Percentiles rank a stretch among this genome's conserved stretches.
phyloP scores from a whole-genome alignment of 2,888 invertebrate genomes.

The Sicus ferrugineus region DNA sequence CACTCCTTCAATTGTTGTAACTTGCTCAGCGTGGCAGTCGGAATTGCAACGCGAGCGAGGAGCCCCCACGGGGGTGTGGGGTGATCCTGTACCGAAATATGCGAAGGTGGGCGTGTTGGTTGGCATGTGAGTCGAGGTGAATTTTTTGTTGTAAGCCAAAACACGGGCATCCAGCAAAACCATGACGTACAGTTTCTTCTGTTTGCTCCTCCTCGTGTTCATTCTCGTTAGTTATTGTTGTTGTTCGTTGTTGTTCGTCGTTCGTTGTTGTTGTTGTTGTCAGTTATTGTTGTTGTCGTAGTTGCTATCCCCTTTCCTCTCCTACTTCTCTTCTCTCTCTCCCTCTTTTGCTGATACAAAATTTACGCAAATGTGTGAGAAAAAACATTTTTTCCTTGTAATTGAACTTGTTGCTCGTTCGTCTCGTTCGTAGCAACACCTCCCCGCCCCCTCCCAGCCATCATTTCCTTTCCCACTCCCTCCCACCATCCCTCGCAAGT shows the following conservation, averaged over 20 bases:
- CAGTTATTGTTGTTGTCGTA: neutral
- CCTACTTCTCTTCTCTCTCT: neutral
- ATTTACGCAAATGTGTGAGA: neutral
- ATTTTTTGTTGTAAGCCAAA: constrained; percentile 10
- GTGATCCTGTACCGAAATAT: constrained; percentile 12
- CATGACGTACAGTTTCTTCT: constrained; percentile 13
- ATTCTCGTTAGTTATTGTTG: constrained; percentile 14
- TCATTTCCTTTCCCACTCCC: no score
- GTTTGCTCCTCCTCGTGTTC: neutral
- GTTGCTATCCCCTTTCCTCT: neutral
- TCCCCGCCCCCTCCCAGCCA: neutral
- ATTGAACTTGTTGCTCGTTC: constrained; percentile 30
- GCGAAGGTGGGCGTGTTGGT: no score
- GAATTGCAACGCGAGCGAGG: neutral
- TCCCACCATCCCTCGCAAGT: neutral
- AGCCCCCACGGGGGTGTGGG: no score
- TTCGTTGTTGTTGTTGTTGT: neutral
- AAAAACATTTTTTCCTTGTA: constrained; percentile 30
- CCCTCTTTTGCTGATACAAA: neutral
- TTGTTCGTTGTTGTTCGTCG: constrained; percentile 4
- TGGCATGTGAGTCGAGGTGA: neutral
- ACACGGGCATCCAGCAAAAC: constrained; percentile 11
- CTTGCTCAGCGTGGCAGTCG: constrained; percentile 7
- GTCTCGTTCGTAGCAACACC: neutral
- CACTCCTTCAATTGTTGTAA: constrained; percentile 23